A percentile compares a stretch with the other conserved stretches of the same genome.
Evolutionary conservation across 2,797 vertebrate genomes (phyloP).

Genomic region (Kryptopterus vitreolus): DNA sequence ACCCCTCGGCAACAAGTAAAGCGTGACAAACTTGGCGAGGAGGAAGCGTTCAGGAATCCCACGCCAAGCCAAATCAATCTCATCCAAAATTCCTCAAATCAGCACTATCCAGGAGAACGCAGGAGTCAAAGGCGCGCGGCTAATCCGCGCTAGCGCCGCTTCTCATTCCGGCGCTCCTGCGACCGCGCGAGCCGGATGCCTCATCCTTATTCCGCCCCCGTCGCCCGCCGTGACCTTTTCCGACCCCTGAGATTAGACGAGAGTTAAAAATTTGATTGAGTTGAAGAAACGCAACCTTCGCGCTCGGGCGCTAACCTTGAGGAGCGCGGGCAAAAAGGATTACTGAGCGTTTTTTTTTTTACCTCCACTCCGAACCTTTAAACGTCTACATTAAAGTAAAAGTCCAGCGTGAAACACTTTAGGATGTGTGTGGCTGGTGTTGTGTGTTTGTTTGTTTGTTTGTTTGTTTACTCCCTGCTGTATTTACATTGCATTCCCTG

Average conservation of each 20-base stretch:
- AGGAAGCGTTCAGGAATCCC: neutral
- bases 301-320: conserved; percentile 72
- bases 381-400: neutral
- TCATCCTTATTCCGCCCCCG: conserved; percentile 68
- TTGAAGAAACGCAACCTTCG: conserved; percentile 68
- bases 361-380: neutral
- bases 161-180: conserved; percentile 38
- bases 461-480: too few relatives aligned
- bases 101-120: conserved; percentile 6
- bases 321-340: conserved; percentile 50
- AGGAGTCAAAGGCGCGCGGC: neutral
- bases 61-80: conserved; percentile 5
- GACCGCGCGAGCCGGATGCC: conserved; percentile 51
- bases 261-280: conserved; percentile 71
- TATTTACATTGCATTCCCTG: too few relatives aligned
- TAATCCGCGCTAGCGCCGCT: conserved; percentile 8
- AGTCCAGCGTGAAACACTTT: neutral
- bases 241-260: conserved; percentile 63
- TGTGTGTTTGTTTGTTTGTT: too few relatives aligned
- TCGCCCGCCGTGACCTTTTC: conserved; percentile 70
- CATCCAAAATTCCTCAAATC: conserved; percentile 22
- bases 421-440: neutral
- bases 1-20: conserved; percentile 1
- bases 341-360: conserved; percentile 43
- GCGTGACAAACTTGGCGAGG: neutral